phyloP scores from a whole-genome alignment of 2,797 vertebrate genomes.

The Thamnophis elegans region DNA sequence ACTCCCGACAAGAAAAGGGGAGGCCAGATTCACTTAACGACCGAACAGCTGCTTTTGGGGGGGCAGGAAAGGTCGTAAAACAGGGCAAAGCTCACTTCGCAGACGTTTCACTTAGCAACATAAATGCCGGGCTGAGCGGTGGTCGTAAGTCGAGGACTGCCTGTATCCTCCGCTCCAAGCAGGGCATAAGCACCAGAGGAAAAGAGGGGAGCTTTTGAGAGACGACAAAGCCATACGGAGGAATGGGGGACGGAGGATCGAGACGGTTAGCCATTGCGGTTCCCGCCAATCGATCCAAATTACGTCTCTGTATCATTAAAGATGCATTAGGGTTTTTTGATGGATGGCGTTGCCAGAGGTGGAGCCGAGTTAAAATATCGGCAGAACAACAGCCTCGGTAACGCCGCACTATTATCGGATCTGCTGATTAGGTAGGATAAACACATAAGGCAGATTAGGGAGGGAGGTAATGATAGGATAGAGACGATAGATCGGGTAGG shows the following conservation, averaged over 20 bases:
- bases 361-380: not conserved
- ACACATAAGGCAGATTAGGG: too few species aligned
- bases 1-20: too few species aligned
- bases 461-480: too few species aligned
- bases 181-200: not conserved
- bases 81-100: too few species aligned
- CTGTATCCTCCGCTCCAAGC: not conserved
- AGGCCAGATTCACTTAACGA: too few species aligned
- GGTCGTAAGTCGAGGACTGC: too few species aligned
- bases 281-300: not conserved
- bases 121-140: too few species aligned
- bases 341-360: not conserved
- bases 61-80: too few species aligned
- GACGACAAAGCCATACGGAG: rapidly evolving
- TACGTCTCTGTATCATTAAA: not conserved
- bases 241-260: not conserved
- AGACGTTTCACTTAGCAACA: too few species aligned
- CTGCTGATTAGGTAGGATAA: too few species aligned
- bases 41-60: too few species aligned
- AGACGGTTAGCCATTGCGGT: not conserved
- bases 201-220: not conserved
- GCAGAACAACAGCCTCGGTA: not conserved
- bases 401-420: not conserved
- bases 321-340: not conserved
- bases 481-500: too few species aligned